A percentile compares a stretch with the other conserved stretches of the same genome.
Evolutionary conservation across 2,888 invertebrate genomes (phyloP).

Genomic region (Scrobipalpa atriplicella): DNA sequence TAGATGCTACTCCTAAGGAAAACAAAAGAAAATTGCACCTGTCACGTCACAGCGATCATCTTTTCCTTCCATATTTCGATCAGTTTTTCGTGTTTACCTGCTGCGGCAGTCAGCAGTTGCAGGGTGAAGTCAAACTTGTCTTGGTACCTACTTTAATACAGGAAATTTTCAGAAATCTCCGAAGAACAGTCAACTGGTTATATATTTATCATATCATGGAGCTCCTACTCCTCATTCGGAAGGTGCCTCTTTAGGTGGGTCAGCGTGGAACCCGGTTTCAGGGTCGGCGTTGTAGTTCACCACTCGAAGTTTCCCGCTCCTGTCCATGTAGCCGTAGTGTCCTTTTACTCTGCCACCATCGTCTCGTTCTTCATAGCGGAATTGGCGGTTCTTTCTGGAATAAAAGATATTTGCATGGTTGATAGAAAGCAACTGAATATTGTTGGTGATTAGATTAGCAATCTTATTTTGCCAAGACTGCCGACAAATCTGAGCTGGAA

Average conservation of each 20-base stretch:
- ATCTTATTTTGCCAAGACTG: background rate
- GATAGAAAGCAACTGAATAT: too few relatives aligned
- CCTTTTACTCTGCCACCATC: slow-evolving; percentile 89
- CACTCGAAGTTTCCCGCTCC: slow-evolving; percentile 88
- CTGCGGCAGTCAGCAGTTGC: too few relatives aligned
- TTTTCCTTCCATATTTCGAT: too few relatives aligned
- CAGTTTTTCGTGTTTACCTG: too few relatives aligned
- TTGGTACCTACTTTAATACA: too few relatives aligned
- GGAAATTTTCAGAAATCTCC: background rate
- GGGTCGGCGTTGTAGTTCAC: slow-evolving; percentile 90
- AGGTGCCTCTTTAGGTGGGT: slow-evolving; percentile 58
- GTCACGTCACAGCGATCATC: too few relatives aligned
- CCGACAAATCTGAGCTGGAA: too few relatives aligned
- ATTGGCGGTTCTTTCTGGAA: slow-evolving; percentile 90
- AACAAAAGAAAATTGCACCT: too few relatives aligned
- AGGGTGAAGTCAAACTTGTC: too few relatives aligned
- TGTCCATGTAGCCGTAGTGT: slow-evolving; percentile 91
- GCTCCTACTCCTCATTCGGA: background rate
- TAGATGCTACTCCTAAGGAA: too few relatives aligned
- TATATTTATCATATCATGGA: background rate
- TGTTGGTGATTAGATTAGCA: background rate
- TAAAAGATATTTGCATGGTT: slow-evolving; percentile 26
- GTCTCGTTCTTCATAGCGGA: slow-evolving; percentile 90
- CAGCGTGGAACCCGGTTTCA: slow-evolving; percentile 86
- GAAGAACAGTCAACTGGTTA: background rate